phyloP scores from a whole-genome alignment of 2,113 vertebrate species.

The Trogon surrucura region DNA sequence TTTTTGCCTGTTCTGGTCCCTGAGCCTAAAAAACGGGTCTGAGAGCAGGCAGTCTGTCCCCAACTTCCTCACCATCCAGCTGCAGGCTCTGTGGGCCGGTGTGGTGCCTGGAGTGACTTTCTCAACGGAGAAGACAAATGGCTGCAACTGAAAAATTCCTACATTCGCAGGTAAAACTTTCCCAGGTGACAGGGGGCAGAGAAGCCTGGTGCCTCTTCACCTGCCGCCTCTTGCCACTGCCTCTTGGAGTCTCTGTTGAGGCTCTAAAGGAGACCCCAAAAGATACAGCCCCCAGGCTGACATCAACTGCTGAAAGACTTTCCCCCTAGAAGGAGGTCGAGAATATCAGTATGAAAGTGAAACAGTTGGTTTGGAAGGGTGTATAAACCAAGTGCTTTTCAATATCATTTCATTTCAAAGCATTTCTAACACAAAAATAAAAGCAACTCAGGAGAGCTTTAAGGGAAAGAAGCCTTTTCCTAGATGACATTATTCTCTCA shows the following conservation, averaged over 20 bases:
- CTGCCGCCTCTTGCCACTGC: background rate
- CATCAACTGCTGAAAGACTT: background rate
- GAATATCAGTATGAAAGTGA: background rate
- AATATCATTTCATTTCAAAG: background rate
- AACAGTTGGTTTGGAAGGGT: background rate
- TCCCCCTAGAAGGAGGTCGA: background rate
- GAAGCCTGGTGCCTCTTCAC: background rate
- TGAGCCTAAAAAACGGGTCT: background rate
- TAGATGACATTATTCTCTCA: background rate
- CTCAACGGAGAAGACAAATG: background rate
- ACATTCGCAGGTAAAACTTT: background rate
- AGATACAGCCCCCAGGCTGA: background rate
- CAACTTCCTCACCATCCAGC: background rate
- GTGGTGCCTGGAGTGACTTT: background rate
- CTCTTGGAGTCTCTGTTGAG: background rate
- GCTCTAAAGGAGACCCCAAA: background rate
- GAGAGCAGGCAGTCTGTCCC: background rate
- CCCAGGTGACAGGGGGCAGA: background rate
- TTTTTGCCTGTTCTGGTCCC: background rate
- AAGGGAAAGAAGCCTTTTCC: background rate
- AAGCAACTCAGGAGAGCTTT: background rate
- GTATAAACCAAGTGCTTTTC: background rate
- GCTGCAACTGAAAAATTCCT: background rate
- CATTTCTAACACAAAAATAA: conserved; percentile 1
- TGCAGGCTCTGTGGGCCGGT: background rate